phyloP scores from a whole-genome alignment of 2,113 vertebrate species.

The Picathartes gymnocephalus region DNA sequence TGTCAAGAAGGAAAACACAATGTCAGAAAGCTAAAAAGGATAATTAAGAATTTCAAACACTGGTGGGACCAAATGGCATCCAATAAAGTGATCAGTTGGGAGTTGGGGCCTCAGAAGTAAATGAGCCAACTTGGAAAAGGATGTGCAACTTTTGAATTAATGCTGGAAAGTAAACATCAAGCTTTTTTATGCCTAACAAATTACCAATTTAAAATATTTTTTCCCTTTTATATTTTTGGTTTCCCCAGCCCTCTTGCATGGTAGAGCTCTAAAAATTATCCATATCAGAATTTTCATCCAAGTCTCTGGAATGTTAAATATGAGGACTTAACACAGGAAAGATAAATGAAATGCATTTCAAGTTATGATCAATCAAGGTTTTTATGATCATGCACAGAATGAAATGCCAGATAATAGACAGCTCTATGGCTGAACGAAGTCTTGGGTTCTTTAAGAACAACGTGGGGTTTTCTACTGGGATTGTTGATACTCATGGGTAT shows the following conservation, averaged over 20 bases:
- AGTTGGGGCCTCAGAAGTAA: background rate
- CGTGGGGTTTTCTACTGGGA: background rate
- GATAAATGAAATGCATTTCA: background rate
- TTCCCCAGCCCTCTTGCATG: background rate
- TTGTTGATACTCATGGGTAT: background rate
- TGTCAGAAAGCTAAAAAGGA: background rate
- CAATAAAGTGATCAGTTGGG: background rate
- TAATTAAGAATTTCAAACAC: background rate
- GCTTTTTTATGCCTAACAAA: background rate
- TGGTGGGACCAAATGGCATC: background rate
- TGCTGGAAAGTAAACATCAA: background rate
- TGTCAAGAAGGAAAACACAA: slow-evolving; percentile 27
- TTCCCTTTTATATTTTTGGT: background rate
- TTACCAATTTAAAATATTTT: background rate
- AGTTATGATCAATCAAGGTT: background rate
- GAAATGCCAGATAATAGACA: background rate
- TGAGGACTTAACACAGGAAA: background rate
- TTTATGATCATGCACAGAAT: background rate
- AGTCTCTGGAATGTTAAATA: background rate
- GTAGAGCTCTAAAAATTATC: background rate
- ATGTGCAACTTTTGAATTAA: background rate
- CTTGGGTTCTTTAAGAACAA: background rate
- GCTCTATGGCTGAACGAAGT: background rate
- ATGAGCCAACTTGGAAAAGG: background rate
- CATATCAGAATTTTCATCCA: background rate